A percentile compares a stretch with the other conserved stretches of the same genome.
Evolutionary conservation across 2,113 vertebrate genomes (phyloP).

Genomic region (Neodon shergylaensis): DNA sequence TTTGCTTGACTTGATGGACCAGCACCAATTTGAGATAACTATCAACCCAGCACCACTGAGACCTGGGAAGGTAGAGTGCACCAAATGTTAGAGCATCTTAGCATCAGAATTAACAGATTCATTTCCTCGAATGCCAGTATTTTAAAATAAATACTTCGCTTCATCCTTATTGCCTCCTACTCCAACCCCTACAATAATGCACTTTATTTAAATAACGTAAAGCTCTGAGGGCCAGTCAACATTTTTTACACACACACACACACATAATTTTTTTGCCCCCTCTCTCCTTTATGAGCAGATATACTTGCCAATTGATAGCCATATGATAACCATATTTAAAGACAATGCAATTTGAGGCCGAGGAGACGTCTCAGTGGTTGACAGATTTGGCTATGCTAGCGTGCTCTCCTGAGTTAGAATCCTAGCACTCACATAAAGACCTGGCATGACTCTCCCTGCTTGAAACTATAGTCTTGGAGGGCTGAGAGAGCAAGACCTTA

Average conservation of each 20-base stretch:
- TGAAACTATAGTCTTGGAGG: not conserved
- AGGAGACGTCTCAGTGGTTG: not conserved
- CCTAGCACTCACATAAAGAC: not conserved
- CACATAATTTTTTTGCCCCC: not conserved
- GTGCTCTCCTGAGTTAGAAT: not conserved
- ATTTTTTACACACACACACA: too few species aligned
- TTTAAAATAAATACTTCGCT: not conserved
- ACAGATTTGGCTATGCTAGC: not conserved
- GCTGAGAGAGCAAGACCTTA: not conserved
- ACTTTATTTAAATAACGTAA: conserved; percentile 25
- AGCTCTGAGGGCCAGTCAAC: not conserved
- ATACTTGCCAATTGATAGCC: too few species aligned
- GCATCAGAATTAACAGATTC: not conserved
- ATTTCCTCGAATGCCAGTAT: not conserved
- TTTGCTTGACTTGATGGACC: not conserved
- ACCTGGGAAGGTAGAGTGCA: not conserved
- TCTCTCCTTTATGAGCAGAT: not conserved
- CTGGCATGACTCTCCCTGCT: not conserved
- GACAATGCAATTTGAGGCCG: not conserved
- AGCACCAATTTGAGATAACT: not conserved
- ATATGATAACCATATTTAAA: not conserved
- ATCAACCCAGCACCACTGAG: not conserved
- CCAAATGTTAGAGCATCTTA: not conserved
- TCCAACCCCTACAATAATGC: not conserved
- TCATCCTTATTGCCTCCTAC: not conserved